Percentiles rank a stretch among this genome's conserved stretches.
Conservation (phyloP, 2,797 vertebrate genomes). For the Coregonus ussuriensis region DNA sequence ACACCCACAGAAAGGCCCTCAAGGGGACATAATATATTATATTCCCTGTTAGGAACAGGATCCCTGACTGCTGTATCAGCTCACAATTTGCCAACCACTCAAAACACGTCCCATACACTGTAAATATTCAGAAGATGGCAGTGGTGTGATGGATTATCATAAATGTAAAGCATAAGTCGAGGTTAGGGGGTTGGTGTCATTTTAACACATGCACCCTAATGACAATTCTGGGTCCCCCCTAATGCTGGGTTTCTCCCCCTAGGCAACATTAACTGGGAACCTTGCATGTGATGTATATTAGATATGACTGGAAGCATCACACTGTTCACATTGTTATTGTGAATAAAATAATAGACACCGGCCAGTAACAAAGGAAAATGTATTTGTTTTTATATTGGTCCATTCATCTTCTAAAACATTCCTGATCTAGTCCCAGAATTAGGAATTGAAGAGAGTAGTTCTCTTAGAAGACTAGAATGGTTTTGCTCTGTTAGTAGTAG, state of each 20-base stretch:
- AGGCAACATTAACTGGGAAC: slow-evolving; percentile 52
- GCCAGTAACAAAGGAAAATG: not conserved
- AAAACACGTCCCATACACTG: slow-evolving; percentile 53
- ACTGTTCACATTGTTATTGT: slow-evolving; percentile 67
- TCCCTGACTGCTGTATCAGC: slow-evolving; percentile 22
- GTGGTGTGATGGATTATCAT: slow-evolving; percentile 64
- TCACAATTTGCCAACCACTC: slow-evolving; percentile 32
- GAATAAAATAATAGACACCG: slow-evolving; percentile 52
- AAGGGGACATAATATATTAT: slow-evolving; percentile 37
- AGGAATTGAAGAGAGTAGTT: not conserved
- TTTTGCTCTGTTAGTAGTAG: not conserved
- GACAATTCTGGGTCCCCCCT: slow-evolving; percentile 66
- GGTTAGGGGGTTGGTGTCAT: slow-evolving; percentile 65
- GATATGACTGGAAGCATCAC: slow-evolving; percentile 73
- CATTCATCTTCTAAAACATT: not conserved
- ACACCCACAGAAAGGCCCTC: slow-evolving; percentile 57
- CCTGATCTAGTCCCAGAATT: not conserved
- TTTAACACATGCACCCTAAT: slow-evolving; percentile 74
- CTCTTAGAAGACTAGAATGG: not conserved
- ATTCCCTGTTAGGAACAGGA: slow-evolving; percentile 39
- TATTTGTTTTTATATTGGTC: not conserved
- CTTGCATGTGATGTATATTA: slow-evolving; percentile 71
- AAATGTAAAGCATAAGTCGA: slow-evolving; percentile 73
- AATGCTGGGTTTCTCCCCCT: slow-evolving; percentile 57
- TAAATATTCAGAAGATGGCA: slow-evolving; percentile 61